Evolutionary conservation across 2,888 invertebrate species (phyloP).

Genomic region (Leptinotarsa tumamoca): DNA sequence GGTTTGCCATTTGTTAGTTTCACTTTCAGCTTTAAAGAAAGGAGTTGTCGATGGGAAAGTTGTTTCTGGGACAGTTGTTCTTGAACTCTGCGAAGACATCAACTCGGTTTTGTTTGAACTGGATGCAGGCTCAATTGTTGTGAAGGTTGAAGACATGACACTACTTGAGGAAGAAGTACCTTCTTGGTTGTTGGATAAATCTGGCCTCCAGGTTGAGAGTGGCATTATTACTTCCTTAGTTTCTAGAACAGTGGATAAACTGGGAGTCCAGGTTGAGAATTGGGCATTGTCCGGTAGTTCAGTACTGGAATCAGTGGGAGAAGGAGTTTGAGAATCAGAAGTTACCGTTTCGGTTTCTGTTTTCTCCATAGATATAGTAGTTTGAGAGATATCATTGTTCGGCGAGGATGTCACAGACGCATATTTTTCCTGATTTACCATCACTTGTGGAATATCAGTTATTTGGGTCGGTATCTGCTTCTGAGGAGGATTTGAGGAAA

Average conservation of each 20-base stretch:
- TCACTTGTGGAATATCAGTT: not conserved
- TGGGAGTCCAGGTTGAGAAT: constrained; percentile 33
- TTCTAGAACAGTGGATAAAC: not conserved
- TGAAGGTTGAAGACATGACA: not conserved
- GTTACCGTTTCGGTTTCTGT: not conserved
- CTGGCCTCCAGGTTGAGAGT: constrained; percentile 19
- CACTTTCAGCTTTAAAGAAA: not conserved
- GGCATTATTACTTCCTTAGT: not conserved
- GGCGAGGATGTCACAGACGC: not conserved
- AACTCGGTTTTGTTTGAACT: not conserved
- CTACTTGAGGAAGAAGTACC: not conserved
- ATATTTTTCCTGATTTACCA: not conserved
- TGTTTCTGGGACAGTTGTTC: not conserved
- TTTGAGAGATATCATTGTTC: not conserved
- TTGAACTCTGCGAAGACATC: not conserved
- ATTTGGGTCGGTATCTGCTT: not conserved
- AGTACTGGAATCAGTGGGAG: constrained; percentile 12
- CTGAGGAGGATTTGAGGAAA: not conserved
- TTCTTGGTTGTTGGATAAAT: constrained; percentile 12
- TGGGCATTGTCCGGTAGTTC: constrained; percentile 4
- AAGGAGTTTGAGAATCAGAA: not conserved
- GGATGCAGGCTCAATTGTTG: not conserved
- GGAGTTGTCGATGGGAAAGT: not conserved
- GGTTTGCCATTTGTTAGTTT: not conserved
- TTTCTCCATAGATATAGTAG: not conserved